Percentiles rank a stretch among this genome's conserved stretches.
Conservation (phyloP, 2,888 invertebrate genomes). For the Archips crataeganus region DNA sequence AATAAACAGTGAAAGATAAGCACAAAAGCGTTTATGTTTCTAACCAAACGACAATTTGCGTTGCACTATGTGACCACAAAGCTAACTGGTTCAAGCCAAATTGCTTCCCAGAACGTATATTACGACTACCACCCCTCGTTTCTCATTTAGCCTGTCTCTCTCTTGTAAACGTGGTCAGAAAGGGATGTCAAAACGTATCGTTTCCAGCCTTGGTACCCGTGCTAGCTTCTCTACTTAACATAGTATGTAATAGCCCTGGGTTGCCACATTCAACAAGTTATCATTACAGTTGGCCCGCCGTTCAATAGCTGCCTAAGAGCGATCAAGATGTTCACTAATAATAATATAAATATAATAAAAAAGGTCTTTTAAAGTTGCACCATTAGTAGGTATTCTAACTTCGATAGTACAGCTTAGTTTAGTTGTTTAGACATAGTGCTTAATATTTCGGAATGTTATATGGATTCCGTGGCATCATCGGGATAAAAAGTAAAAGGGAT, state of each 20-base stretch:
- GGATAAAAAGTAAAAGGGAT: too few species aligned
- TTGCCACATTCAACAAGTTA: conserved; percentile 25
- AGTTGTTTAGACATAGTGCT: too few species aligned
- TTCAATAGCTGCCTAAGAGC: background rate
- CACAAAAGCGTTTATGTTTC: background rate
- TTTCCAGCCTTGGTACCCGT: background rate
- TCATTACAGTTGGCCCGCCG: background rate
- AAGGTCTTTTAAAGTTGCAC: too few species aligned
- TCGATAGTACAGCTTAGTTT: too few species aligned
- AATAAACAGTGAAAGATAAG: background rate
- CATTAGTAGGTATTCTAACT: too few species aligned
- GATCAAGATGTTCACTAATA: background rate
- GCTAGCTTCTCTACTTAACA: background rate
- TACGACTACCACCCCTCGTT: background rate
- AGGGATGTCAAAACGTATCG: background rate
- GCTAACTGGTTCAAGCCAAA: conserved; percentile 25
- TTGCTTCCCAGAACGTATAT: conserved; percentile 9
- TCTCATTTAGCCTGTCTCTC: background rate
- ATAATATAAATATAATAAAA: too few species aligned
- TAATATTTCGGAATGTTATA: too few species aligned
- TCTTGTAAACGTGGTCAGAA: background rate
- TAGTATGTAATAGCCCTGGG: conserved; percentile 6
- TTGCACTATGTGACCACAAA: background rate
- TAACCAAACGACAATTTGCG: conserved; percentile 8
- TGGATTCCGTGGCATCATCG: too few species aligned